A percentile compares a stretch with the other conserved stretches of the same genome.
Conservation (phyloP, 2,113 vertebrate species). For the Mixornis gularis region DNA sequence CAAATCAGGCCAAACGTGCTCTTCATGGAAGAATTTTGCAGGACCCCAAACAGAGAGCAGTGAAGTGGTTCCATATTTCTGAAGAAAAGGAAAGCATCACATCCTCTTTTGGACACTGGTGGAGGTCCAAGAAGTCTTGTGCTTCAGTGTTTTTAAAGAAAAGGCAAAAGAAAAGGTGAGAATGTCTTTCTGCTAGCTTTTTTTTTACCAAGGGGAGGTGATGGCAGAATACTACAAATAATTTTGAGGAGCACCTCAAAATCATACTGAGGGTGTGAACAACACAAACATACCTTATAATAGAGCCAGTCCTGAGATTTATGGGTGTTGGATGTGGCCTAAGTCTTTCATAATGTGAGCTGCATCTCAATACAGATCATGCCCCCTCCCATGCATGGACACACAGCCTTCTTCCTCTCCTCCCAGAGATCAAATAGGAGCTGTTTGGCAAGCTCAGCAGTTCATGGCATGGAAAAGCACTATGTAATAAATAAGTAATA, state of each 20-base stretch:
- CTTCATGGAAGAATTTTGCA: neutral
- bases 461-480: slow-evolving; percentile 1
- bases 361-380: neutral
- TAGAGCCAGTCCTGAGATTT: neutral
- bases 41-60: neutral
- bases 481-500: slow-evolving; percentile 54
- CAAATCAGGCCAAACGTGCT: neutral
- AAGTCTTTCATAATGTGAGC: neutral
- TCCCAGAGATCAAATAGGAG: slow-evolving; percentile 28
- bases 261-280: neutral
- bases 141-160: neutral
- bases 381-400: neutral
- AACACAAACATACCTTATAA: neutral
- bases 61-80: neutral
- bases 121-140: neutral
- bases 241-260: neutral
- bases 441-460: slow-evolving; percentile 34
- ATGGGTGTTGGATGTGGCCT: neutral
- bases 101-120: neutral
- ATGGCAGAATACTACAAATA: neutral
- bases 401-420: neutral
- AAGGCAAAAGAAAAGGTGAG: neutral
- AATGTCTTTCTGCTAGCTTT: neutral
- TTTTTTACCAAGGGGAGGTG: neutral
- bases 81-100: neutral